Evolutionary conservation across 1,140 invertebrate species (phyloP), one percentile per base, ranked within the genome.

Genomic region (Halotydeus destructor): DNA sequence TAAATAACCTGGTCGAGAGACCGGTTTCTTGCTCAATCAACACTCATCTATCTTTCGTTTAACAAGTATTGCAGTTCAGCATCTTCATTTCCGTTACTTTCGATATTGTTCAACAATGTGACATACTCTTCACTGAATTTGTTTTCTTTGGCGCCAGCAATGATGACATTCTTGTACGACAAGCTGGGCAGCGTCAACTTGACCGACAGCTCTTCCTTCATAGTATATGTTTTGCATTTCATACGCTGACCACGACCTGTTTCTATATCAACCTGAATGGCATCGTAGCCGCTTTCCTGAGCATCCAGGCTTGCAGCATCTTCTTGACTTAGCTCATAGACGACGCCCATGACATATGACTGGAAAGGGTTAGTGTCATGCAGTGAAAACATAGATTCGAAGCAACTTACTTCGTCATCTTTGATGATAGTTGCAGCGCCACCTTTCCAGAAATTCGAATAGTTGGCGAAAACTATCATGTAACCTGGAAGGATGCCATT

Each of bases 281-380:
- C n/a, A 43, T 40, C 14, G 25, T 44, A 44, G 12, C 42, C 42
- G 30, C 5, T 12, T 44, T 44, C 42, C 33, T 44, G 42, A 38
- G 16, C 9, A 32, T 44, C 42, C n/a, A 44, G 19, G 22, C 16
- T 27, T 5, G 19, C 14, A 41, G 38, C 26, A 16, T 44, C 42
- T 21, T 14, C 6, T 32, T 44, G 4, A 21, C 23, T 30, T 5
- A 44, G 14, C 11, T 18, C 27, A 26, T 37, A 44, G 21, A 44
- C 24, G 24, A 26, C 34, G 5, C 42, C 42, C 3, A 12, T 14
- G 14, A 44, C 42, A 12, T 9, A n/a, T n/a, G n/a, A n/a, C n/a
- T n/a, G n/a, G n/a, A n/a, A n/a, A n/a, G n/a, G n/a, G n/a, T n/a
- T n/a, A n/a, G n/a, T n/a, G n/a, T n/a, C n/a, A n/a, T n/a, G n/a